Conservation (phyloP, 2,888 invertebrate genomes). For the Agrotis ipsilon region DNA sequence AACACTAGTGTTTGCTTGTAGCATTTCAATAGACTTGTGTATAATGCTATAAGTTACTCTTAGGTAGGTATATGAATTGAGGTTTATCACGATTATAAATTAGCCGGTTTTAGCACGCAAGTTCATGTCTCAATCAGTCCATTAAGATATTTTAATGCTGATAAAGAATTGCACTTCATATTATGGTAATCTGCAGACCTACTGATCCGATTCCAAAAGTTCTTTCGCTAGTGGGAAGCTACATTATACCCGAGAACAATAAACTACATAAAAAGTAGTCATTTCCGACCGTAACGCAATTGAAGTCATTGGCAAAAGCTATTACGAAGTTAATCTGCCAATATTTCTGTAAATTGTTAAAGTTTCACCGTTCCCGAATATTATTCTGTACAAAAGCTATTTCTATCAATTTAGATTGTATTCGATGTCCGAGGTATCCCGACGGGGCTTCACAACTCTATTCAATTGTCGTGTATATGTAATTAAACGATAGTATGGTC, state of each 20-base stretch:
- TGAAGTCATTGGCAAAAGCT: too few species aligned
- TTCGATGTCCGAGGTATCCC: constrained; percentile 21
- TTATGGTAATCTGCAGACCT: too few species aligned
- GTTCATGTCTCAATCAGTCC: background rate
- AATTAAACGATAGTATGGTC: constrained; percentile 77
- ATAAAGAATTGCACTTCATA: background rate
- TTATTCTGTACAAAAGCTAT: constrained; percentile 1
- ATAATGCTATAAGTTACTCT: background rate
- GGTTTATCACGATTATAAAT: background rate
- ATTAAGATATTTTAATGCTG: background rate
- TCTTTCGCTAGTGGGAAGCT: too few species aligned
- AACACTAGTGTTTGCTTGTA: background rate
- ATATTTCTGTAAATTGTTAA: constrained; percentile 2
- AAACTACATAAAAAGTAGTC: too few species aligned
- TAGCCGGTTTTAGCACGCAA: background rate
- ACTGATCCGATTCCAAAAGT: too few species aligned
- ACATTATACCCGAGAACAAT: too few species aligned
- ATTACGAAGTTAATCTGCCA: background rate
- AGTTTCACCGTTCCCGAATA: background rate
- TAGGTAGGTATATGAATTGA: too few species aligned
- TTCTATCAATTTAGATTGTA: constrained; percentile 12
- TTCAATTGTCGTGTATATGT: constrained; percentile 74
- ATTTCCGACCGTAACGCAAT: too few species aligned
- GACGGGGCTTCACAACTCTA: constrained; percentile 59
- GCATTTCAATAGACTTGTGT: background rate